Conservation (phyloP, 2,888 invertebrate genomes). For the Clitarchus hookeri region DNA sequence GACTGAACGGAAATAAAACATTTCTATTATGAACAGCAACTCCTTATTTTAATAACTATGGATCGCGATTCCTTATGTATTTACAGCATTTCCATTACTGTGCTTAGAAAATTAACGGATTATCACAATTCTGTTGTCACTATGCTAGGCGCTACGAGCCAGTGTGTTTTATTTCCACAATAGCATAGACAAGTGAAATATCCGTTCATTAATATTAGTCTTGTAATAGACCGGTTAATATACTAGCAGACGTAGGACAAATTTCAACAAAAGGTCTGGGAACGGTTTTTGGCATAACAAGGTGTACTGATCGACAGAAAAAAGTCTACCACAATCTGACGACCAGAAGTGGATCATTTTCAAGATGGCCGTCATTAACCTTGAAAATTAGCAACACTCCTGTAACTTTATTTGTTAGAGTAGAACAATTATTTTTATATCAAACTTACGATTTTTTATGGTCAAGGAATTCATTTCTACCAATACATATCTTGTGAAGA, state of each 20-base stretch:
- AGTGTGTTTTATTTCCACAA: too few relatives aligned
- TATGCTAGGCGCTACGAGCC: too few relatives aligned
- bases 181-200: too few relatives aligned
- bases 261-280: not conserved
- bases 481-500: not conserved
- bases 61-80: too few relatives aligned
- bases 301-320: not conserved
- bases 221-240: too few relatives aligned
- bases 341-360: not conserved
- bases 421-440: not conserved
- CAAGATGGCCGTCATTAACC: not conserved
- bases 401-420: not conserved
- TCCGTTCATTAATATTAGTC: too few relatives aligned
- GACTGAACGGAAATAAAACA: too few relatives aligned
- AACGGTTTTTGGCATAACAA: conserved; percentile 1
- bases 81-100: too few relatives aligned
- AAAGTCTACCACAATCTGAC: not conserved
- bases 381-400: not conserved
- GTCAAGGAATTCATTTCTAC: not conserved
- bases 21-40: too few relatives aligned
- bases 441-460: not conserved
- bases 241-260: not conserved
- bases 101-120: too few relatives aligned
- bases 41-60: too few relatives aligned
- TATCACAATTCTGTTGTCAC: too few relatives aligned